phyloP scores from a whole-genome alignment of 2,797 vertebrate species.

The Diglossa cyanea region DNA sequence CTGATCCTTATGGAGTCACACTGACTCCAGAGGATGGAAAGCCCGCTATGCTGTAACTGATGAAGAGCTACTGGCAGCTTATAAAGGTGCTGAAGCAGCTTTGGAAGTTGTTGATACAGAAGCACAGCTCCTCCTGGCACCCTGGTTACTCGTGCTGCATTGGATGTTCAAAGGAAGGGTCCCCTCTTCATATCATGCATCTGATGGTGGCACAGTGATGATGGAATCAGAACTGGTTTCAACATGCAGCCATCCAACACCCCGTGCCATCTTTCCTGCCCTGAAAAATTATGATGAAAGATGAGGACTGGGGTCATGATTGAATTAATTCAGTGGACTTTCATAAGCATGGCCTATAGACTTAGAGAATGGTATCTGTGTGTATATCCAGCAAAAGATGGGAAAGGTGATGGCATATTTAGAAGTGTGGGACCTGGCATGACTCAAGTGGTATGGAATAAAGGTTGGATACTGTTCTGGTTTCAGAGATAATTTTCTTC shows the following conservation, averaged over 20 bases:
- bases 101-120: not conserved
- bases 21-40: not conserved
- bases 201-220: not conserved
- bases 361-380: not conserved
- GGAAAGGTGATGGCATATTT: not conserved
- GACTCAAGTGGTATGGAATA: not conserved
- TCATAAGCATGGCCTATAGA: not conserved
- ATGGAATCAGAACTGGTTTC: not conserved
- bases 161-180: not conserved
- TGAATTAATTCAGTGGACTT: not conserved
- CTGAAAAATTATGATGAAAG: not conserved
- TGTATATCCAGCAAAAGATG: not conserved
- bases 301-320: not conserved
- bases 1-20: not conserved
- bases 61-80: not conserved
- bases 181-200: not conserved
- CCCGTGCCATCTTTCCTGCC: not conserved
- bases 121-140: not conserved
- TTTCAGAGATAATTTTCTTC: not conserved
- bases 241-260: not conserved
- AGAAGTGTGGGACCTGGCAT: not conserved
- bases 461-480: not conserved
- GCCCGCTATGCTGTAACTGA: not conserved
- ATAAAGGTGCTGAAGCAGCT: not conserved
- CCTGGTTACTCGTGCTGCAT: rapidly evolving